These are phyloP conservation scores for Eospalax fontanierii DNA, from an alignment of 2,797 vertebrate species.

Conservation along the genomic window DNA sequence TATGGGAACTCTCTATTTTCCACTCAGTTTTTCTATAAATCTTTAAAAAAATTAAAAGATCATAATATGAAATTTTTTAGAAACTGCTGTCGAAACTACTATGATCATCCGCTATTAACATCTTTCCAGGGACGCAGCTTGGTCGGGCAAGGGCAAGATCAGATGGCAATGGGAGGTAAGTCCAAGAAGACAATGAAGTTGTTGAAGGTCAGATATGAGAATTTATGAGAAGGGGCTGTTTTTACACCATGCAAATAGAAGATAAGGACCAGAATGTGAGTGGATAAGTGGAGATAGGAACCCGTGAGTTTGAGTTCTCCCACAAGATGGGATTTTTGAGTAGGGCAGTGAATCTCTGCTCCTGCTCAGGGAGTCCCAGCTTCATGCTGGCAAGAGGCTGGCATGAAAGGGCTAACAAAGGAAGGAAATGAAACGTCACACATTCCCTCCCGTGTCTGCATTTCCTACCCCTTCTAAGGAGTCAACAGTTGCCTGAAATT, in stretches of 20 bases:
- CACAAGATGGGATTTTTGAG: not conserved
- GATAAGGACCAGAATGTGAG: not conserved
- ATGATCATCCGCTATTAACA: not conserved
- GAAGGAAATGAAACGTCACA: not conserved
- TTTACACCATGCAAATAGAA: not conserved
- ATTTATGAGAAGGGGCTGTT: not conserved
- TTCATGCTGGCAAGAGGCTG: conserved; percentile 1
- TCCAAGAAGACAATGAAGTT: not conserved
- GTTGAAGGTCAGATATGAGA: not conserved
- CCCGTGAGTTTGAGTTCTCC: not conserved
- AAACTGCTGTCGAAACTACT: conserved; percentile 46
- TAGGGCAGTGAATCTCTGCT: not conserved
- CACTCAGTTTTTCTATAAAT: conserved; percentile 37
- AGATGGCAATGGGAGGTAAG: not conserved
- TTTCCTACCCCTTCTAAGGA: not conserved
- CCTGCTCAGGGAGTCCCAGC: not conserved
- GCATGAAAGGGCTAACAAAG: conserved; percentile 10
- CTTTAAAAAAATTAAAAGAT: not conserved
- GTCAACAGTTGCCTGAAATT: not conserved
- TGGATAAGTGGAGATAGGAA: not conserved
- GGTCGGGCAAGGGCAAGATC: not conserved
- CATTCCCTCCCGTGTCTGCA: not conserved
- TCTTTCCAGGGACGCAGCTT: conserved; percentile 39
- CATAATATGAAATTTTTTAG: conserved; percentile 19
- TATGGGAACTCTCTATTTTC: not conserved